Evolutionary conservation across 1,140 invertebrate genomes (phyloP), one percentile per base, ranked within the genome.

Genomic region (Prorops nasuta): DNA sequence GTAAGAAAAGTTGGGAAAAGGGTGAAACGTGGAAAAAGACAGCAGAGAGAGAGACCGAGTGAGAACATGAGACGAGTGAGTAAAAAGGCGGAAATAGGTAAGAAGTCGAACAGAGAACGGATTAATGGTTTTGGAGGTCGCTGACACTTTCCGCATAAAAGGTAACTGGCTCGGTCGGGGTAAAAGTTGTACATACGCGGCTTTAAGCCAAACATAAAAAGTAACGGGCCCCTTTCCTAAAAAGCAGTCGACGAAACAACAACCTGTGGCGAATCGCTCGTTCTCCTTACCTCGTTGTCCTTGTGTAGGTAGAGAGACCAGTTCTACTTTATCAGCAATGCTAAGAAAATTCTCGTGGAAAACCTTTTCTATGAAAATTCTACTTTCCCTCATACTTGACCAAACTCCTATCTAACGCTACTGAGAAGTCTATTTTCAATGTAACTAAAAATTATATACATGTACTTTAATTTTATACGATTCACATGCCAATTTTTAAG

Each of bases 281-380:
- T 57, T 47, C 53, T 63, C 57, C 46, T 68, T 68, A 66, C 60
- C 63, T 66, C 60, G 63, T 66, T 68, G 56, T 66, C 64, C 66
- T 66, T 63, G 64, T 64, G n/a, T n/a, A n/a, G n/a, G n/a, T n/a
- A n/a, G n/a, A 50, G 49, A 49, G 44, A 53, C 49, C 44, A 56
- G 51, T 63, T 64, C 59, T 63, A 52, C 44, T n/a, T n/a, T n/a
- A n/a, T n/a, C n/a, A n/a, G n/a, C n/a, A n/a, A n/a, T n/a, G n/a
- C n/a, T n/a, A n/a, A n/a, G n/a, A n/a, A n/a, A n/a, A n/a, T n/a
- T n/a, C n/a, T n/a, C n/a, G n/a, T n/a, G n/a, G n/a, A n/a, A n/a
- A n/a, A n/a, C n/a, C n/a, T n/a, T n/a, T n/a, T n/a, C n/a, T n/a
- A n/a, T n/a, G n/a, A n/a, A n/a, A n/a, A n/a, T n/a, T n/a, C n/a